These are phyloP conservation scores for Actinernus sp. DNA, from an alignment of 92 coral and sea anemone species.

Conservation along the genomic window DNA sequence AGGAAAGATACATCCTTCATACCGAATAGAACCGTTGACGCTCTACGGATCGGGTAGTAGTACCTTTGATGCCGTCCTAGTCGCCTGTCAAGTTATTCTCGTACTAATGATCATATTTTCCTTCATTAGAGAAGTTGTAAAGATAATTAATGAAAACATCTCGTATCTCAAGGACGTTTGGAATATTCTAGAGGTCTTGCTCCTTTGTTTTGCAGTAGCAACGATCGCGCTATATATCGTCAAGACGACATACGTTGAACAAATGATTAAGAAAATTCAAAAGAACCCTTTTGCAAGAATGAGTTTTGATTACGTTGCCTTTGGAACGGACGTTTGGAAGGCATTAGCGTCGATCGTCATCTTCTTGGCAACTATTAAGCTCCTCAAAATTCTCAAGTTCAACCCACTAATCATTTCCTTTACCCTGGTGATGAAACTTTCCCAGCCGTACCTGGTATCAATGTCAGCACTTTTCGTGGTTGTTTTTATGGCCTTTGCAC, in stretches of 20 bases:
- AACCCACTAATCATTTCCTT: conserved; percentile 75
- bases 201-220: conserved; percentile 58
- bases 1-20: conserved; percentile 62
- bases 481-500: conserved; percentile 76
- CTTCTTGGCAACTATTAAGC: conserved; percentile 82
- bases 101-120: conserved; percentile 36
- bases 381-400: conserved; percentile 78
- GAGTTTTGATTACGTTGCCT: conserved; percentile 88
- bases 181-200: conserved; percentile 69
- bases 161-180: conserved; percentile 78
- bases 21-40: conserved; percentile 66
- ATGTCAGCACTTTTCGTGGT: conserved; percentile 58
- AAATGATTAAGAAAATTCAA: conserved; percentile 57
- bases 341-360: conserved; percentile 69
- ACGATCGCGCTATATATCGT: conserved; percentile 61
- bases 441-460: conserved; percentile 53
- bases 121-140: conserved; percentile 27
- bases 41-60: conserved; percentile 58
- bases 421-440: conserved; percentile 48
- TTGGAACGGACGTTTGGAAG: conserved; percentile 72
- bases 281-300: conserved; percentile 84
- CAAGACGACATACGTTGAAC: conserved; percentile 60
- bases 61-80: conserved; percentile 30
- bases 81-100: conserved; percentile 48
- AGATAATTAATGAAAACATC: conserved; percentile 24